Conservation (phyloP, 2,888 invertebrate species). For the Epistrophe eligans region DNA sequence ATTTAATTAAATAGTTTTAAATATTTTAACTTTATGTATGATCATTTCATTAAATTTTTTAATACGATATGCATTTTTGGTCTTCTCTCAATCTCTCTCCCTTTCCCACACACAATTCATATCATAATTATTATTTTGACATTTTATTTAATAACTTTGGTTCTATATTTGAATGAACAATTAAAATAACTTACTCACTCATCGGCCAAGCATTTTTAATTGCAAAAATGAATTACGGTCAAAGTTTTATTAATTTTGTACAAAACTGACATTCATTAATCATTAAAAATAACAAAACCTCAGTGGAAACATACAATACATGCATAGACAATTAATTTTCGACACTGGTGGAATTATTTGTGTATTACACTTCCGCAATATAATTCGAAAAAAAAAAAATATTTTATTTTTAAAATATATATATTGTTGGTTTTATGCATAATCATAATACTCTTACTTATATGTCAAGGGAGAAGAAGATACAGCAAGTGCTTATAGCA, state of each 20-base stretch:
- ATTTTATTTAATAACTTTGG: neutral
- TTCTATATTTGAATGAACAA: neutral
- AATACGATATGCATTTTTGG: neutral
- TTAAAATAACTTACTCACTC: constrained; percentile 17
- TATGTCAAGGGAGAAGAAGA: constrained; percentile 5
- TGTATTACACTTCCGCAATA: constrained; percentile 50
- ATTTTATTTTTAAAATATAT: constrained; percentile 4
- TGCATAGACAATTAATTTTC: neutral
- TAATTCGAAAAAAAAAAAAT: constrained; percentile 21
- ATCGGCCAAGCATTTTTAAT: constrained; percentile 30
- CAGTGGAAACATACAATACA: neutral
- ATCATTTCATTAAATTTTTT: neutral
- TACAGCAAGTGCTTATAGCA: constrained; percentile 9
- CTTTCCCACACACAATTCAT: neutral
- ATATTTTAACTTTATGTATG: too few relatives aligned
- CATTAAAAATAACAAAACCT: neutral
- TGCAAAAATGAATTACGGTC: constrained; percentile 32
- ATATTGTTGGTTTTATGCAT: neutral
- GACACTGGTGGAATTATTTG: constrained; percentile 19
- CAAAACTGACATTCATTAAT: constrained; percentile 54
- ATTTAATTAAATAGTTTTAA: neutral
- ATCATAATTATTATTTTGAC: neutral
- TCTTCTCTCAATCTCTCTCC: too few relatives aligned
- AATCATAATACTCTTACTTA: constrained; percentile 13
- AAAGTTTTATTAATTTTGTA: constrained; percentile 27